A percentile compares a stretch with the other conserved stretches of the same genome.
These are phyloP conservation scores for Strigamia maritima DNA, from an alignment of 2,888 invertebrate species.

Conservation along the genomic window DNA sequence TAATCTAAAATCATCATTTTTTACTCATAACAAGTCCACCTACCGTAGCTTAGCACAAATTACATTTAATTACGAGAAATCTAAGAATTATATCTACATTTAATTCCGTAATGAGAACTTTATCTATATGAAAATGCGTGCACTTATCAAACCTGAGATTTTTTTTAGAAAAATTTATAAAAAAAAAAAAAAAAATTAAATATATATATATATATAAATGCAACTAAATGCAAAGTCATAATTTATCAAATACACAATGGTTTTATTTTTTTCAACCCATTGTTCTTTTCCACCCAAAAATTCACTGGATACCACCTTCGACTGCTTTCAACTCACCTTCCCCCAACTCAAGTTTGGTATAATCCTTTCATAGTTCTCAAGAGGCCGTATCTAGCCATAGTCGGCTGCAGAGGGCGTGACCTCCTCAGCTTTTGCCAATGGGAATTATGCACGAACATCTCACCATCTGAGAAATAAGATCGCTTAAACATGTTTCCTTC, in stretches of 20 bases:
- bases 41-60: not conserved
- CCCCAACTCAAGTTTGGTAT: constrained; percentile 13
- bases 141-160: not conserved
- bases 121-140: not conserved
- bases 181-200: too few species aligned
- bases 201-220: too few species aligned
- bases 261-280: constrained; percentile 7
- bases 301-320: not conserved
- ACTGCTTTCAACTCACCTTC: constrained; percentile 22
- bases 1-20: constrained; percentile 8
- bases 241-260: constrained; percentile 16
- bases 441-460: constrained; percentile 34
- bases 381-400: constrained; percentile 32
- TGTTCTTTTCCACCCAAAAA: constrained; percentile 2
- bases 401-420: constrained; percentile 34
- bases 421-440: constrained; percentile 31
- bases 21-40: not conserved
- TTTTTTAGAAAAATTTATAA: not conserved
- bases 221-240: not conserved
- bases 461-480: constrained; percentile 28
- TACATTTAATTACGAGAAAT: not conserved
- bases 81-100: not conserved
- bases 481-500: constrained; percentile 16
- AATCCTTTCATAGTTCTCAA: constrained; percentile 28
- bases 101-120: not conserved